These are phyloP conservation scores for Drosophila anomalata DNA, from an alignment of 2,888 invertebrate genomes.

Conservation along the genomic window DNA sequence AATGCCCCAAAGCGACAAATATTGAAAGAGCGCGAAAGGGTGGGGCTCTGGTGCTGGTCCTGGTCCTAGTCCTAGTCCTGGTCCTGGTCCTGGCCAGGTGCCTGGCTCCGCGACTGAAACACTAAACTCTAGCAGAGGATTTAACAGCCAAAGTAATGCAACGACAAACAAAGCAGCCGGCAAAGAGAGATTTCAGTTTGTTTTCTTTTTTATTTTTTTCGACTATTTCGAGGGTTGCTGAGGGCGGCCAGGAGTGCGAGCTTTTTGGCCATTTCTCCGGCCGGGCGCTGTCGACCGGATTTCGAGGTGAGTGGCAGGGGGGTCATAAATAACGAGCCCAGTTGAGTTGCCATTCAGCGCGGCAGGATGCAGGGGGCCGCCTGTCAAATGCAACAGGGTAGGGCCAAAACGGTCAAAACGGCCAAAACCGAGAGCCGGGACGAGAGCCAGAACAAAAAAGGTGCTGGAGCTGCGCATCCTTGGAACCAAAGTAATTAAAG, in stretches of 20 bases:
- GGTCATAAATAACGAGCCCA: slow-evolving; percentile 42
- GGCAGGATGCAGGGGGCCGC: slow-evolving; percentile 24
- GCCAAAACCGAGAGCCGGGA: not conserved
- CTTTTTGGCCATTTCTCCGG: slow-evolving; percentile 66
- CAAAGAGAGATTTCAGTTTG: slow-evolving; percentile 44
- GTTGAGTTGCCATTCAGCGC: slow-evolving; percentile 60
- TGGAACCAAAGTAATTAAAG: slow-evolving; percentile 69
- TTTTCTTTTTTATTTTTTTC: slow-evolving; percentile 35
- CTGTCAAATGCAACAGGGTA: slow-evolving; percentile 72
- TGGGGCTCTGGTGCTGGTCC: not conserved
- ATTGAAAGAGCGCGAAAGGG: slow-evolving; percentile 54
- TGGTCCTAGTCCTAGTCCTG: not conserved
- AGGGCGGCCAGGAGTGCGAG: not conserved
- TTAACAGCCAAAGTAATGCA: slow-evolving; percentile 77
- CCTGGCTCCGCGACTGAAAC: slow-evolving; percentile 39
- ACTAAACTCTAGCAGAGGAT: slow-evolving; percentile 65
- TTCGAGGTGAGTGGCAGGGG: slow-evolving; percentile 25
- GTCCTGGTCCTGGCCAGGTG: not conserved
- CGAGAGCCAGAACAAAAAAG: slow-evolving; percentile 13
- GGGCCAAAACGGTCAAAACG: slow-evolving; percentile 9
- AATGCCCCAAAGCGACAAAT: slow-evolving; percentile 79
- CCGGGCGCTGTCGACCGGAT: slow-evolving; percentile 29
- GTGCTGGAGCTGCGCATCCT: slow-evolving; percentile 58
- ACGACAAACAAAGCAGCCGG: slow-evolving; percentile 73
- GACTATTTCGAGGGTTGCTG: slow-evolving; percentile 23